A percentile compares a stretch with the other conserved stretches of the same genome.
These are phyloP conservation scores for Vanessa tameamea DNA, from an alignment of 1,140 invertebrate species.

Conservation along the genomic window DNA sequence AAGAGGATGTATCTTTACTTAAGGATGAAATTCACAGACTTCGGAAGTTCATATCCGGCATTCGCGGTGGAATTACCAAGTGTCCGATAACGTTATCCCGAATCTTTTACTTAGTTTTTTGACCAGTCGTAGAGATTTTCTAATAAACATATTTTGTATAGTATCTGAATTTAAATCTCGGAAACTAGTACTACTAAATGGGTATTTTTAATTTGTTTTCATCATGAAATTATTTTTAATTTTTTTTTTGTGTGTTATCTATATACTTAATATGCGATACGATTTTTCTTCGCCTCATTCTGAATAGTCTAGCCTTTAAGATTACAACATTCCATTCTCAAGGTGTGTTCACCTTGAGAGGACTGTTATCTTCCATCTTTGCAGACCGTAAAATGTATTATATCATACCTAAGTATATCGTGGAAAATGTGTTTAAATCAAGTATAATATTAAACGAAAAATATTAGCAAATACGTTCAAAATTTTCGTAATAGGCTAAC, in stretches of 20 bases:
- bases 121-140: not conserved
- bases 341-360: conserved; percentile 54
- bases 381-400: conserved; percentile 45
- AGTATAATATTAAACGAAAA: not conserved
- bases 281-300: conserved; percentile 21
- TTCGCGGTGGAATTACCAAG: no score
- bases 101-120: not conserved
- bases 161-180: no score
- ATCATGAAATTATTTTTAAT: not conserved
- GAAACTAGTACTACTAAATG: no score
- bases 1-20: no score
- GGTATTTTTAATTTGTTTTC: no score
- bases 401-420: conserved; percentile 46
- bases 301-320: conserved; percentile 36
- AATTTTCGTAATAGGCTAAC: no score
- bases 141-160: no score
- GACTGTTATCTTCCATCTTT: conserved; percentile 53
- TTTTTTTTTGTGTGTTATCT: not conserved
- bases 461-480: not conserved
- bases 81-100: no score
- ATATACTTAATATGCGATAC: not conserved
- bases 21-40: no score
- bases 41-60: no score
- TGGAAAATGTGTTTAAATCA: not conserved
- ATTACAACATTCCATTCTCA: conserved; percentile 62